Evolutionary conservation across 2,113 vertebrate species (phyloP), one percentile per base, ranked within the genome.

Genomic region (Sitta europaea): DNA sequence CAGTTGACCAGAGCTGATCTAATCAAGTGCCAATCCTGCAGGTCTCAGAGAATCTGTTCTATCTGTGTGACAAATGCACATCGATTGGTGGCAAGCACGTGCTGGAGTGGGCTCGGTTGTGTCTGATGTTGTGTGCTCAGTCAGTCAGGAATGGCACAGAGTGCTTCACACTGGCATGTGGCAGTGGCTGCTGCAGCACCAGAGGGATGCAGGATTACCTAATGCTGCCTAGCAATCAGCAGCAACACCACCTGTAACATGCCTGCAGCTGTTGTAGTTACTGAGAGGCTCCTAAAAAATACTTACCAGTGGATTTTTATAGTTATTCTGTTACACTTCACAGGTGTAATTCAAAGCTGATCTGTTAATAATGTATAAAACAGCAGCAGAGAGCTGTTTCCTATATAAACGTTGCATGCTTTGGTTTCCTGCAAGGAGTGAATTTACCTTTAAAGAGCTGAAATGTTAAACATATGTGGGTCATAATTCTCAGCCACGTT

Each of bases 291-390:
- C 57, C 61, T 84, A 77, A 89, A 45, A 24, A 87, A 67, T 81
- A 89, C 86, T 92, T 92, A 58, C 8, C 14, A 35, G 81, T 28
- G 25, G 73, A 72, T 89, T 92, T 95, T 89, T 86, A 47, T 72
- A 88, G 72, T 88, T 84, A 35, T 45, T 94, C 76, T 91, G 36
- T 54, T 92, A 18, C 24, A 50, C 31, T 92, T 95, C 79, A 61
- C 66, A 81, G 65, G 45, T 73, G 53, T 91, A 78, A 94, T 84
- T 86, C 76, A 92, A 75, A 84, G 29, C 28, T 16, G 40, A 55
- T 92, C 73, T 81, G 81, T 94, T 92, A 95, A 87, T 94, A 86
- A 91, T 71, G 33, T 47, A 86, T 88, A 74, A 88, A 86, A 86
- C 18, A 88, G 86, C 85, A 89, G 73, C 47, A 77, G 17, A 63